Evolutionary conservation across 2,888 invertebrate species (phyloP), one percentile per base, ranked within the genome.

Genomic region (Agriopis aurantiaria): DNA sequence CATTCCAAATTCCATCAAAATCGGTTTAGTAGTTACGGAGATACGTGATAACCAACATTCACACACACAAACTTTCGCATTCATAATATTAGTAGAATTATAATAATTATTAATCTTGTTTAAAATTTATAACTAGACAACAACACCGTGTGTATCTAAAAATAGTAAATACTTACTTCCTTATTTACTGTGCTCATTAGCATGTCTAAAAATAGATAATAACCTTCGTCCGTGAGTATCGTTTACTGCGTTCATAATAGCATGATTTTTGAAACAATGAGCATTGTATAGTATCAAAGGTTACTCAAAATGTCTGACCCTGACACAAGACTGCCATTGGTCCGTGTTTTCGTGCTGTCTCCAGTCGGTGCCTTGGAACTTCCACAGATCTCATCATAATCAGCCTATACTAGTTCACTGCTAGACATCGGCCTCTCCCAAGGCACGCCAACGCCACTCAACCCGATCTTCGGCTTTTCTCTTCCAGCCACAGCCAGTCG

Each of bases 191-290:
- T 45, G 58, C 58, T 53, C 46, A 58, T 40, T 63, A 58, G 33
- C 41, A 12, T 41, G 33, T 48, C 63, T 68, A 68, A 63, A 59
- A 55, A 60, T 66, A 66, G 53, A 66, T 12, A n/a, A 12, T 53
- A 53, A 41, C 60, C 60, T 60, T 60, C 60, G 43, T 5, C 12
- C 43, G 17, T 51, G 8, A 14, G 17, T 23, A 23, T 60, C 17
- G 2, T 11, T 58, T 46, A 58, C 58, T 23, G 17, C 9, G 14
- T 11, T 46, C 46, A 4, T 58, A 48, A 11, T 8, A 23, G 41
- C 11, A 23, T 14, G 11, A 33, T 33, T 46, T 46, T 46, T 23
- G 23, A 58, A 58, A 58, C 58, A 48, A 58, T 33, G 43, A 7
- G 11, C 3, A 6, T 33, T 12, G 33, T 8, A 46, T 23, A 5